Conservation (phyloP, 2,888 invertebrate genomes). For the Strigamia crassipes region DNA sequence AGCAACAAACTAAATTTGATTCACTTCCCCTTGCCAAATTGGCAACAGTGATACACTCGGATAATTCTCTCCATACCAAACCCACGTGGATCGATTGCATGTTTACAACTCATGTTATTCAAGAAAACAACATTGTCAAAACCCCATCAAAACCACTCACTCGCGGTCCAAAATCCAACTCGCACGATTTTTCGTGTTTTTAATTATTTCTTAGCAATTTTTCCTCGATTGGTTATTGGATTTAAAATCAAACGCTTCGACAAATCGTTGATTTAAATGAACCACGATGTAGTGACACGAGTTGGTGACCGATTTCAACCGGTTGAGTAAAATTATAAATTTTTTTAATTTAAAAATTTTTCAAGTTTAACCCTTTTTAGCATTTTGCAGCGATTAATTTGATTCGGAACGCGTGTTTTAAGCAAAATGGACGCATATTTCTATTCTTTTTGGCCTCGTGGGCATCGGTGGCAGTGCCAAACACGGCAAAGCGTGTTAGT, state of each 20-base stretch:
- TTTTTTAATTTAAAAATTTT: no score
- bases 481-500: background rate
- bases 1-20: conserved; percentile 38
- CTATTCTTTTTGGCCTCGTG: background rate
- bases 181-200: background rate
- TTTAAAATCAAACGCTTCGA: background rate
- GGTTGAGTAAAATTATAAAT: background rate
- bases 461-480: background rate
- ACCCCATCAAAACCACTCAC: no score
- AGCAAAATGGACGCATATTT: background rate
- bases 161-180: no score
- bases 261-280: background rate
- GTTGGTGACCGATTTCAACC: background rate
- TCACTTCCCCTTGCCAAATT: conserved; percentile 37
- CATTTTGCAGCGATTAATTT: no score
- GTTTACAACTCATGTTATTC: background rate
- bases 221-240: background rate
- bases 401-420: background rate
- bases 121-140: background rate
- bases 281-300: background rate
- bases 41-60: conserved; percentile 40
- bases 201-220: no score
- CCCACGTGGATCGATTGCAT: conserved; percentile 10
- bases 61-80: conserved; percentile 11
- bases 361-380: background rate